phyloP scores from a whole-genome alignment of 2,113 vertebrate species.

The Bubo bubo region DNA sequence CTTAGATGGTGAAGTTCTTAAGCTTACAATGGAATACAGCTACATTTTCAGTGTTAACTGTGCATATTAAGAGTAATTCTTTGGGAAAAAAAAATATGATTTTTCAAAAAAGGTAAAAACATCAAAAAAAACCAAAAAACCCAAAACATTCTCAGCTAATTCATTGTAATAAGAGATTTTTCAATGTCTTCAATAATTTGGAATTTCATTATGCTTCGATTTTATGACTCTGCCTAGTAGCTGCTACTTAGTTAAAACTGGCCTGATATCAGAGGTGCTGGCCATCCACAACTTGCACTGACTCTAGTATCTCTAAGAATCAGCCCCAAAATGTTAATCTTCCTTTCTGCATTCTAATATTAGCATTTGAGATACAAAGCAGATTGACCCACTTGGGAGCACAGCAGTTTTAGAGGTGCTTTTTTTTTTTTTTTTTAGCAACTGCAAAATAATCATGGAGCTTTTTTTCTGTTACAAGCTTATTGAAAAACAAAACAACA shows the following conservation, averaged over 20 bases:
- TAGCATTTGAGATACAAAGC: constrained; percentile 49
- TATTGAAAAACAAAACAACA: not conserved
- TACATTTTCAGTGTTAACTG: constrained; percentile 86
- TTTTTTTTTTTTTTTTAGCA: constrained; percentile 62
- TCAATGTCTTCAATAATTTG: constrained; percentile 73
- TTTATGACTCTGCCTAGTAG: constrained; percentile 60
- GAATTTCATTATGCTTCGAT: constrained; percentile 63
- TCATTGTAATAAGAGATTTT: constrained; percentile 51
- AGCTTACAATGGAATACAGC: constrained; percentile 81
- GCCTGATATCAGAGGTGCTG: not conserved
- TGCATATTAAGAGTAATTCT: constrained; percentile 79
- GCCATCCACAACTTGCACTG: not conserved
- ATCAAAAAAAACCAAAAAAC: not conserved
- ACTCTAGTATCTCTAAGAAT: not conserved
- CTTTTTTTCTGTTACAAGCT: constrained; percentile 63
- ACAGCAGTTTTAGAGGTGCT: constrained; percentile 61
- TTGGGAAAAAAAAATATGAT: constrained; percentile 46
- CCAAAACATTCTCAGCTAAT: constrained; percentile 50
- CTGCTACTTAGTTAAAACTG: constrained; percentile 63
- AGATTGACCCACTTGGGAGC: constrained; percentile 54
- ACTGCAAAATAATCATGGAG: constrained; percentile 59
- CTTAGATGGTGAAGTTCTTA: constrained; percentile 83
- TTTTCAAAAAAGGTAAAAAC: constrained; percentile 71
- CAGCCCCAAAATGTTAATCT: constrained; percentile 24
- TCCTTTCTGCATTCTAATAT: constrained; percentile 45